Percentiles rank a stretch among this genome's conserved stretches.
Evolutionary conservation across 35 echinoderm and acorn worm genomes (phyloP).

Genomic region (Ptychodera flava): DNA sequence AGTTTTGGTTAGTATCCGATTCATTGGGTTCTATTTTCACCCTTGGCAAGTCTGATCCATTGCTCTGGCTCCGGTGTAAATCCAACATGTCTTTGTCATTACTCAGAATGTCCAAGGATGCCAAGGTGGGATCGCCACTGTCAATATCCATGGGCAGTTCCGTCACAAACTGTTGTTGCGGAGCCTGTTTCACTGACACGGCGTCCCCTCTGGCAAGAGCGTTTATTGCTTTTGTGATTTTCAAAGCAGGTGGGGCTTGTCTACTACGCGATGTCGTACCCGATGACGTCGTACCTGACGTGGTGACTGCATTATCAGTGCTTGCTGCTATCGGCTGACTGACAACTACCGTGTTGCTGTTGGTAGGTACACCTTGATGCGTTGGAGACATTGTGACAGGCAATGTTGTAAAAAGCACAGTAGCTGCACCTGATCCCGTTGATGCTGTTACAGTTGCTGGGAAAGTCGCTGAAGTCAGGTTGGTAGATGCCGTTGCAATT

Average conservation of each 20-base stretch:
- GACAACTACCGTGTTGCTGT: neutral
- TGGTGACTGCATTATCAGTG: neutral
- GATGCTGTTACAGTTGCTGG: neutral
- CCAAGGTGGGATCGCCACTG: conserved; percentile 18
- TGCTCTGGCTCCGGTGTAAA: neutral
- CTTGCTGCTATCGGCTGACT: neutral
- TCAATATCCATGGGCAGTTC: conserved; percentile 80
- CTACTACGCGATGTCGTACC: neutral
- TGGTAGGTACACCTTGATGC: neutral
- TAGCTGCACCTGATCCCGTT: neutral
- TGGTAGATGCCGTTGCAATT: neutral
- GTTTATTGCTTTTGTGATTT: neutral
- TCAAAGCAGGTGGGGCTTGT: neutral
- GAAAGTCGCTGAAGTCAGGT: neutral
- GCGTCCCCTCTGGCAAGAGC: neutral
- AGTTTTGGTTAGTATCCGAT: neutral
- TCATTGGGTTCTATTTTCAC: neutral
- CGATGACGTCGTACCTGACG: neutral
- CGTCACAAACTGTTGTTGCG: neutral
- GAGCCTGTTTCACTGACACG: neutral
- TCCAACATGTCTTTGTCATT: neutral
- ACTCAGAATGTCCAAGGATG: conserved; percentile 6
- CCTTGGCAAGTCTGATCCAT: neutral
- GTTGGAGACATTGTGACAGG: neutral
- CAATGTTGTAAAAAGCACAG: neutral